These are phyloP conservation scores for Oreocharis arfaki DNA, from an alignment of 2,113 vertebrate species.

Conservation along the genomic window DNA sequence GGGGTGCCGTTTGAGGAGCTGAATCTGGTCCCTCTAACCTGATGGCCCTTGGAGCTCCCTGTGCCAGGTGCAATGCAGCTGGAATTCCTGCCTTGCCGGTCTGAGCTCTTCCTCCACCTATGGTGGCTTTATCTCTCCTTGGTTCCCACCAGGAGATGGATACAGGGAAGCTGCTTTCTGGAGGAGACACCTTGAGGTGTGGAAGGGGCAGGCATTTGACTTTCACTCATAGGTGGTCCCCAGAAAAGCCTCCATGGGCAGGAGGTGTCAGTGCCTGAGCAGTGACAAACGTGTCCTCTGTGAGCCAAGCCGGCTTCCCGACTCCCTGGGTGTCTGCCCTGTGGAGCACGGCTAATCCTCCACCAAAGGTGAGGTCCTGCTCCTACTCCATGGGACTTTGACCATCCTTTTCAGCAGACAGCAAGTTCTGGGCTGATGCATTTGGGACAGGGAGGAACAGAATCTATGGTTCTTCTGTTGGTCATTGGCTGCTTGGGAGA, in stretches of 20 bases:
- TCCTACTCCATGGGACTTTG: background rate
- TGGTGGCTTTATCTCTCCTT: background rate
- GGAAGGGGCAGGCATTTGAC: background rate
- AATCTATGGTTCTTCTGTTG: background rate
- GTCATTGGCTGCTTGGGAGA: background rate
- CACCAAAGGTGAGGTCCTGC: background rate
- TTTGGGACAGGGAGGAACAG: background rate
- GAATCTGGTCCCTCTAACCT: background rate
- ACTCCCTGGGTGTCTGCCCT: background rate
- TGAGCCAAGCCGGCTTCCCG: background rate
- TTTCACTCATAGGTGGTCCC: background rate
- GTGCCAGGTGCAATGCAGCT: background rate
- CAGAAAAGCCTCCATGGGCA: background rate
- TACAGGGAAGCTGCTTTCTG: background rate
- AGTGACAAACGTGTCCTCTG: accelerated
- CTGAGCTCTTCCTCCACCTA: background rate
- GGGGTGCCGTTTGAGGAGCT: background rate
- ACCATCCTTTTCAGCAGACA: background rate
- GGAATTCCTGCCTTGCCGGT: background rate
- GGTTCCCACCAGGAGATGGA: background rate
- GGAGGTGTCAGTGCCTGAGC: background rate
- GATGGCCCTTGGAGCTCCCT: background rate
- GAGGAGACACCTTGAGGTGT: background rate
- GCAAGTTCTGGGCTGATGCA: background rate
- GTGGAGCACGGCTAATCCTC: background rate